These are phyloP conservation scores for Tenthredo amoena DNA, from an alignment of 2,888 invertebrate species.

Conservation along the genomic window DNA sequence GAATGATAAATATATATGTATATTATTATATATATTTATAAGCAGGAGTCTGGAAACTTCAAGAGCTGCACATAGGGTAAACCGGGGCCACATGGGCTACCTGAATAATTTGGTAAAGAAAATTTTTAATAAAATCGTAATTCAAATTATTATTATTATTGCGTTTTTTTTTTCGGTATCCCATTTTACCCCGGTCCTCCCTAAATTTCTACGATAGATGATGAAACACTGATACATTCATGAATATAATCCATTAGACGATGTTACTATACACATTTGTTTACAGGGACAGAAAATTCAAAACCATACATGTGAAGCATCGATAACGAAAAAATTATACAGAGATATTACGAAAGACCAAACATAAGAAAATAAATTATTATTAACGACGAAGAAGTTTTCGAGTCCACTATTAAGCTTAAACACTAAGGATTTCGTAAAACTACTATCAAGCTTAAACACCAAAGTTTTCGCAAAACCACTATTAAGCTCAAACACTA, in stretches of 20 bases:
- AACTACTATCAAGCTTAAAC: no score
- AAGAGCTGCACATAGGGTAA: constrained; percentile 2
- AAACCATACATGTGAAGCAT: background rate
- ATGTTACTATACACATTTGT: background rate
- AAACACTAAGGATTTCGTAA: no score
- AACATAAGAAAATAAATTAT: background rate
- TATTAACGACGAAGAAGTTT: background rate
- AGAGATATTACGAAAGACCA: background rate
- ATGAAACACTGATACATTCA: background rate
- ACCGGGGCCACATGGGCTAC: background rate
- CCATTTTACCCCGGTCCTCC: background rate
- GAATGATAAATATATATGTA: background rate
- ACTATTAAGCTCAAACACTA: no score
- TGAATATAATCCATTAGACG: background rate
- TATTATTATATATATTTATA: constrained; percentile 1
- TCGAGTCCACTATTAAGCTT: no score
- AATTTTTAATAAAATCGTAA: background rate
- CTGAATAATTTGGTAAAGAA: background rate
- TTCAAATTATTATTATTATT: background rate
- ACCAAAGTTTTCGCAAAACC: no score
- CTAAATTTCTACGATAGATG: constrained; percentile 1
- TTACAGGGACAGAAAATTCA: background rate
- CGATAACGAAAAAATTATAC: background rate
- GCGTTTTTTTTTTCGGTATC: background rate
- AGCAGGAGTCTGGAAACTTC: background rate